Evolutionary conservation across 2,888 invertebrate species (phyloP).

Genomic region (Torymus texanus): DNA sequence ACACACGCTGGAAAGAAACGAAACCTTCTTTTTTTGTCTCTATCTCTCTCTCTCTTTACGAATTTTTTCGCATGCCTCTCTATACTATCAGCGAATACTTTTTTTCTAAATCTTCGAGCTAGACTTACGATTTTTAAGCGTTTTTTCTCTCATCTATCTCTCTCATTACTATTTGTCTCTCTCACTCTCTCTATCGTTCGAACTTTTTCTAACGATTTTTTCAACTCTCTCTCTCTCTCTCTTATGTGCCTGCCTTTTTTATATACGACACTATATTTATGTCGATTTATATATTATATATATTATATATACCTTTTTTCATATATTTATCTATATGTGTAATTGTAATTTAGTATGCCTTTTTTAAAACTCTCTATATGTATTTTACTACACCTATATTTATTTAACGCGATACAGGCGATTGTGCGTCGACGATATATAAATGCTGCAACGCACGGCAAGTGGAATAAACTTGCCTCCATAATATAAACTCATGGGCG

Average conservation of each 20-base stretch:
- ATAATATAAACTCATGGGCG: too few species aligned
- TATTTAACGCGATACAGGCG: conserved; percentile 34
- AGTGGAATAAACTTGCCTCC: too few species aligned
- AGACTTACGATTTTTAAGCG: neutral
- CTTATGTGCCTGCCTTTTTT: conserved; percentile 25
- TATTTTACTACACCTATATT: conserved; percentile 3
- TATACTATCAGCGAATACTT: neutral
- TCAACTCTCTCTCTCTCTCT: neutral
- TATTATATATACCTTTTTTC: conserved; percentile 22
- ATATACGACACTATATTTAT: neutral
- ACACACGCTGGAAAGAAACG: conserved; percentile 58
- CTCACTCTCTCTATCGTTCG: neutral
- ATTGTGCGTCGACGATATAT: neutral
- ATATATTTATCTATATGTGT: conserved; percentile 42
- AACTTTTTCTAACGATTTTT: neutral
- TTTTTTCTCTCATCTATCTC: conserved; percentile 5
- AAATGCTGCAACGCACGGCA: too few species aligned
- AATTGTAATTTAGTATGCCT: conserved; percentile 29
- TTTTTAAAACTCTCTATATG: conserved; percentile 38
- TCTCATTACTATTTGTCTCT: conserved; percentile 9
- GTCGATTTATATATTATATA: too few species aligned
- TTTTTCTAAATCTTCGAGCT: too few species aligned
- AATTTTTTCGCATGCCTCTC: conserved; percentile 55
- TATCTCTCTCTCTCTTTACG: conserved; percentile 56
- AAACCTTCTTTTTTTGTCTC: conserved; percentile 53